Percentiles rank a stretch among this genome's conserved stretches.
Evolutionary conservation across 2,113 vertebrate species (phyloP).

Genomic region (Notothenia rossii): DNA sequence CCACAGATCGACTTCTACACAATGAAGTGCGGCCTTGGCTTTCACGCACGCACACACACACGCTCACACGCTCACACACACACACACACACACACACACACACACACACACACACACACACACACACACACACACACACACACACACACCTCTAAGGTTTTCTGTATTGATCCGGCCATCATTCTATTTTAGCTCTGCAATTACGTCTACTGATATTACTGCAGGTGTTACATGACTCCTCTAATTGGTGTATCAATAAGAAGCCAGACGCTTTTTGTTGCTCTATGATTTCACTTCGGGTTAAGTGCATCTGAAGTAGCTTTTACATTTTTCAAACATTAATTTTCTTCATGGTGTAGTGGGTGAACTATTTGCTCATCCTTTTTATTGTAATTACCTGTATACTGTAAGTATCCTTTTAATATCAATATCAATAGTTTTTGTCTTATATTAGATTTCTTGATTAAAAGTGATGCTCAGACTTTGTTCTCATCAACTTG

Average conservation of each 20-base stretch:
- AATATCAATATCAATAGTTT: background rate
- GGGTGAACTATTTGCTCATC: background rate
- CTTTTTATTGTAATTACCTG: conserved; percentile 21
- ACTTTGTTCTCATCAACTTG: too few relatives aligned
- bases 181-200: conserved; percentile 71
- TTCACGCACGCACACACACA: conserved; percentile 18
- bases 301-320: conserved; percentile 49
- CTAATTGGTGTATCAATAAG: conserved; percentile 74
- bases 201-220: conserved; percentile 70
- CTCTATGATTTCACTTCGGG: conserved; percentile 35
- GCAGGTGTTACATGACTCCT: conserved; percentile 64
- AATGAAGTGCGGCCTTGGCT: conserved; percentile 55
- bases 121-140: conserved; percentile 7
- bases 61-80: conserved; percentile 10
- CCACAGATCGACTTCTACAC: conserved; percentile 68
- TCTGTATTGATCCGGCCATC: conserved; percentile 73
- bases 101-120: conserved; percentile 8
- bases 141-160: conserved; percentile 59
- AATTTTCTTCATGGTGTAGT: conserved; percentile 1
- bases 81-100: conserved; percentile 18
- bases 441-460: background rate
- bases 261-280: conserved; percentile 40
- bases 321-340: conserved; percentile 29
- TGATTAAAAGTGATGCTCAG: too few relatives aligned
- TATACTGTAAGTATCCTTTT: background rate